Base-by-base conservation (phyloP, 2,888 invertebrate genomes). In the Pammene aurita region DNA sequence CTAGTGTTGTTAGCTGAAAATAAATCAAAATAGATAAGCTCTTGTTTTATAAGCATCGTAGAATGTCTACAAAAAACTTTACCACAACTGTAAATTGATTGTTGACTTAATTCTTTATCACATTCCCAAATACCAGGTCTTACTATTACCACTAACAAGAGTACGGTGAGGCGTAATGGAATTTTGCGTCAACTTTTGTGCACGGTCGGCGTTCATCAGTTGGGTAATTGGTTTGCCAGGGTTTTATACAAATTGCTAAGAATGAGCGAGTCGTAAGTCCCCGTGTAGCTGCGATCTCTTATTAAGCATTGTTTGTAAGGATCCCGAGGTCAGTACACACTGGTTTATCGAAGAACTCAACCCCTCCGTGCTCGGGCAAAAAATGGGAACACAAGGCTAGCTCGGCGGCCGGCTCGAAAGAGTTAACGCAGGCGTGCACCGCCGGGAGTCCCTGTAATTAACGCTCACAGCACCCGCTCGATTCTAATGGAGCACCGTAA, bases 361-460 rank as follows among this genome's bases (percentile, higher is more conserved):
- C 26, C 13, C 34, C 6, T 9, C n/a, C 9, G n/a, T 26, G 11
- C 46, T 54, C n/a, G 7, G 9, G 7, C 7, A n/a, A 34, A 18
- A 52, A 13, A 13, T 34, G 26, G 52, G 26, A 52, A 52, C 14
- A 52, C n/a, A 34, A n/a, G n/a, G 54, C 18, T 16, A 34, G 54
- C 54, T n/a, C 6, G 54, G 54, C 54, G 79, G 78, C 83, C 81
- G 75, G 83, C 80, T 80, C 80, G 82, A 79, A 82, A 85, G 84
- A 80, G 79, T 78, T 78, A 76, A 81, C 76, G 80, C 73, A 62
- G 74, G 71, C 76, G 76, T 74, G 79, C 78, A 79, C 77, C 80
- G 60, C 44, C 57, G 84, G 82, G 84, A 83, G 82, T 83, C 83
- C 84, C 85, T 84, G 85, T 87, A 90, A 91, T 90, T 90, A 90